Evolutionary conservation across 2,888 invertebrate genomes (phyloP), one percentile per base, ranked within the genome.

Genomic region (Brenthis ino): DNA sequence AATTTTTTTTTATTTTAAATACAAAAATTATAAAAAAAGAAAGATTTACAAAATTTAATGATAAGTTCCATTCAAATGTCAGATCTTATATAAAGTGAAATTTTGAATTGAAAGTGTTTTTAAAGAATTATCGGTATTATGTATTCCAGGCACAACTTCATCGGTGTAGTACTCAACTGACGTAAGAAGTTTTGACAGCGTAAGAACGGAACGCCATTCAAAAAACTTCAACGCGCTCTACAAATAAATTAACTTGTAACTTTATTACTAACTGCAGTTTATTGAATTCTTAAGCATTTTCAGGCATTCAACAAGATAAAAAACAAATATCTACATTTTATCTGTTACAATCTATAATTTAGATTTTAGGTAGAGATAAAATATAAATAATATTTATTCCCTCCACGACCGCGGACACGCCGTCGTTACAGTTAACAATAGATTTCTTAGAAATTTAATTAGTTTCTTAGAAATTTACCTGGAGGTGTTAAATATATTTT

Each of bases 141-240:
- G 53, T 63, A 63, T 63, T 63, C 63, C 37, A 53, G 20, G 43
- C 14, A 37, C 37, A 43, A 14, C 53, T 20, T 54, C 51, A 63
- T 63, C 20, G 20, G 20, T 33, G 16, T 63, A 53, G 53, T 63
- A 54, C 37, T 43, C 11, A 37, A 37, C 37, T 54, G 53, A 54
- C 63, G 63, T 37, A 63, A 63, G 63, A 53, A 63, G 63, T 63
- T 43, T 53, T 63, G 63, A 63, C 63, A 43, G 37, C 63, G 63
- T 43, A 54, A 63, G 51, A 43, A 13, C 6, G 24, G 53, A 24
- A 11, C n/a, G 16, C 51, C 54, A 16, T 54, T 20, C 20, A 63
- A 63, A 63, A 54, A 63, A 63, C 24, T 54, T 63, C 63, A 63
- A 63, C 63, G 63, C 63, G 63, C 37, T 63, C 63, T 14, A 53